A percentile compares a stretch with the other conserved stretches of the same genome.
phyloP scores from a whole-genome alignment of 2,888 invertebrate genomes.

The Agrilus mali region DNA sequence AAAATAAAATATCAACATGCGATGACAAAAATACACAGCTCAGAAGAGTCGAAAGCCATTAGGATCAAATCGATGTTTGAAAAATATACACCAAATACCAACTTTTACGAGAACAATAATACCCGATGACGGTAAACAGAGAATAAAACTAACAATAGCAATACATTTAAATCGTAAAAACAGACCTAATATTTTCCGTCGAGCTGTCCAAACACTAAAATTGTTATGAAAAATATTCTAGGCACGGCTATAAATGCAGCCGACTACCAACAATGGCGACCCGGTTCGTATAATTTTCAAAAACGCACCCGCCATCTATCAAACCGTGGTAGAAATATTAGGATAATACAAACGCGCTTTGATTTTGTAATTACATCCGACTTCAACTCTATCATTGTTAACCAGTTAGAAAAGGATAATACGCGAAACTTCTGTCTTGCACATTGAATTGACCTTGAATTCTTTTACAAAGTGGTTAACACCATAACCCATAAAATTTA shows the following conservation, averaged over 20 bases:
- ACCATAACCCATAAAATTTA: background rate
- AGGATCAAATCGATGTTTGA: slow-evolving; percentile 29
- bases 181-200: slow-evolving; percentile 18
- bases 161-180: slow-evolving; percentile 17
- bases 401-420: background rate
- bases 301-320: slow-evolving; percentile 27
- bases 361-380: background rate
- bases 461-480: background rate
- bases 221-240: slow-evolving; percentile 23
- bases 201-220: slow-evolving; percentile 18
- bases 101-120: slow-evolving; percentile 7
- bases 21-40: slow-evolving; percentile 5
- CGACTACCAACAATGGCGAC: slow-evolving; percentile 36
- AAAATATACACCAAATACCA: slow-evolving; percentile 18
- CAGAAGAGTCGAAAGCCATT: slow-evolving; percentile 22
- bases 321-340: slow-evolving; percentile 1
- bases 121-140: slow-evolving; percentile 1
- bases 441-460: no score
- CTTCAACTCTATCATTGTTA: background rate
- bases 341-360: background rate
- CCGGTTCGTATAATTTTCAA: slow-evolving; percentile 30
- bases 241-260: slow-evolving; percentile 30
- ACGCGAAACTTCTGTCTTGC: no score
- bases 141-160: slow-evolving; percentile 8
- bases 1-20: background rate